Base-by-base conservation (phyloP, 2,888 invertebrate species). In the Ichneumoninae sp. region DNA sequence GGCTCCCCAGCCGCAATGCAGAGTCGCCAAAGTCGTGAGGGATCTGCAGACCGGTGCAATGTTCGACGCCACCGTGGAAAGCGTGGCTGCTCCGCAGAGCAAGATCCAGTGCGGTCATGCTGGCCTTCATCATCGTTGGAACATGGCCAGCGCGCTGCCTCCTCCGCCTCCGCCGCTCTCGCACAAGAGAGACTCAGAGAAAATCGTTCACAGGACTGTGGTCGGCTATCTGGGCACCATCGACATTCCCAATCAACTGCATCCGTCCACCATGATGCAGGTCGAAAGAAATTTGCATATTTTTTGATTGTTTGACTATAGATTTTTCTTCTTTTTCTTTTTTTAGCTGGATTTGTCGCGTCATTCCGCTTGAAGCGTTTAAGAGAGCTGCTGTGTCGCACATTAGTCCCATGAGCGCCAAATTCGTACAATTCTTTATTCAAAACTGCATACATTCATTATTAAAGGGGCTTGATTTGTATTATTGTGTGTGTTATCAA, bases 221-320 rank as follows among this genome's bases (percentile, higher is more conserved):
- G 98, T 99, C 0, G 98, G 98, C 0, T 99, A 99, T 94, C 95
- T 99, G 69, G 99, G 99, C 30, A 98, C 99, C 1, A 98, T 99
- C 86, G 99, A 99, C 94, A 98, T 99, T 95, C 98, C 99, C 0
- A 97, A 97, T 92, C 97, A 97, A 88, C 95, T 97, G 63, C 95
- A 96, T 74, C 96, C 96, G 66, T 96, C 96, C 57, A 96, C 97
- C 16, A 96, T 98, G 78, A 94, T 97, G 88, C 95, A 95, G 91
- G 95, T 95, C 83, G 73, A 73, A 70, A 30, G 16, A 30, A 0
- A 22, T 80, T 16, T 66, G 19, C 22, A 60, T 60, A 60, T 50
- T 65, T 44, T 30, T 7, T 13, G 13, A 13, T 54, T 16, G 33
- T 19, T 13, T 19, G 30, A n/a, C 6, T 10, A 44, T 44, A 70